These are phyloP conservation scores for Leptopterna dolabrata DNA, from an alignment of 2,888 invertebrate genomes.

Conservation along the genomic window DNA sequence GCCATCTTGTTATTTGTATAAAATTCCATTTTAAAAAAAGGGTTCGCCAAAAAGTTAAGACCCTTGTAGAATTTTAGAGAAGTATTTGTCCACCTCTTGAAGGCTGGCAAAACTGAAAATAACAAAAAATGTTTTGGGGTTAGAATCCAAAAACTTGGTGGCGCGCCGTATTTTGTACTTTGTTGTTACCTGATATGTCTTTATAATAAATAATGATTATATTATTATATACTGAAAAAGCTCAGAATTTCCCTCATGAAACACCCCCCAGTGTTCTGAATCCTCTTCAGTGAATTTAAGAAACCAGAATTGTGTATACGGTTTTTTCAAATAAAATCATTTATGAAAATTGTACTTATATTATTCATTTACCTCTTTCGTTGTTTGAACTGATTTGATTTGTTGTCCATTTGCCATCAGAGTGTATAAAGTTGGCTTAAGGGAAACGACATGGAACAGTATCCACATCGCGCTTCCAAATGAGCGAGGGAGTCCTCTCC, in stretches of 20 bases:
- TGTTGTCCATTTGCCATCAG: no score
- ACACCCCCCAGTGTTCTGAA: conserved; percentile 52
- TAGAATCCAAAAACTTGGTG: conserved; percentile 42
- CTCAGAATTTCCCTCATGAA: conserved; percentile 49
- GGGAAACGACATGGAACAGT: no score
- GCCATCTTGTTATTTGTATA: conserved; percentile 38
- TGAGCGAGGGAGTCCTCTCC: no score
- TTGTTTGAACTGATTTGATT: no score
- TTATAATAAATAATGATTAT: conserved; percentile 50
- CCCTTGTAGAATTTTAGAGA: conserved; percentile 28
- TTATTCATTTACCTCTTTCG: background rate
- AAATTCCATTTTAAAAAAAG: conserved; percentile 28
- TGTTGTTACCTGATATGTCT: conserved; percentile 55
- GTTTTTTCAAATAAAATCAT: conserved; percentile 54
- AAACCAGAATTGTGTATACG: conserved; percentile 54
- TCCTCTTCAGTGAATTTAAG: conserved; percentile 50
- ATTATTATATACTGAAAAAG: conserved; percentile 52
- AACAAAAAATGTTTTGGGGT: conserved; percentile 17
- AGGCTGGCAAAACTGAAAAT: conserved; percentile 18
- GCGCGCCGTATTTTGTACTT: conserved; percentile 53
- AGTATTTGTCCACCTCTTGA: background rate
- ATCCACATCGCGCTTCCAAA: no score
- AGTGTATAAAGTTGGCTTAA: no score
- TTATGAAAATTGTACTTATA: conserved; percentile 27
- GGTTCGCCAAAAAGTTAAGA: conserved; percentile 36